Conservation (phyloP, 2,113 vertebrate genomes). For the Cephalopholis sonnerati region DNA sequence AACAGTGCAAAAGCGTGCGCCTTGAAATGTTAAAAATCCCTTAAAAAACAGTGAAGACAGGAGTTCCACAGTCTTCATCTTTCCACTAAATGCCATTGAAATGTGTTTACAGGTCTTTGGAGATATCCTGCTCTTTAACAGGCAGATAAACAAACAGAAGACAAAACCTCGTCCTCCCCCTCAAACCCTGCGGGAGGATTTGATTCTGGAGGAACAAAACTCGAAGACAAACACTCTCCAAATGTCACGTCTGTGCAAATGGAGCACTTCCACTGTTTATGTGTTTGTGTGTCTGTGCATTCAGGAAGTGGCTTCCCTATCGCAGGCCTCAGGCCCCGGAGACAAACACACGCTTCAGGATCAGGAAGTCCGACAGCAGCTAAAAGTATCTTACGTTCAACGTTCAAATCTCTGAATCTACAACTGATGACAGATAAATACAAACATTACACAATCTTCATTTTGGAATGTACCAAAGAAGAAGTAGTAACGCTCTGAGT, state of each 20-base stretch:
- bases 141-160: not conserved
- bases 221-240: not conserved
- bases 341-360: not conserved
- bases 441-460: too few species aligned
- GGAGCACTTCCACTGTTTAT: conserved; percentile 8
- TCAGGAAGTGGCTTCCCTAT: conserved; percentile 41
- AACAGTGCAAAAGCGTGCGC: not conserved
- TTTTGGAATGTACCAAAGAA: too few species aligned
- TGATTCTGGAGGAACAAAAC: not conserved
- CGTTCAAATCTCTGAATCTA: not conserved
- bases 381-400: not conserved
- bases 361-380: not conserved
- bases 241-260: conserved; percentile 15
- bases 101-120: not conserved
- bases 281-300: conserved; percentile 15
- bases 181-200: not conserved
- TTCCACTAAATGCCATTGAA: not conserved
- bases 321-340: not conserved
- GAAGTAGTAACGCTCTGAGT: too few species aligned
- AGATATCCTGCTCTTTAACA: not conserved
- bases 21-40: not conserved
- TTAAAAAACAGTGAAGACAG: not conserved
- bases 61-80: not conserved
- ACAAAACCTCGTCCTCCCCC: not conserved
- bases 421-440: too few species aligned